Base-by-base conservation (phyloP, 2,113 vertebrate species). In the Egretta garzetta region DNA sequence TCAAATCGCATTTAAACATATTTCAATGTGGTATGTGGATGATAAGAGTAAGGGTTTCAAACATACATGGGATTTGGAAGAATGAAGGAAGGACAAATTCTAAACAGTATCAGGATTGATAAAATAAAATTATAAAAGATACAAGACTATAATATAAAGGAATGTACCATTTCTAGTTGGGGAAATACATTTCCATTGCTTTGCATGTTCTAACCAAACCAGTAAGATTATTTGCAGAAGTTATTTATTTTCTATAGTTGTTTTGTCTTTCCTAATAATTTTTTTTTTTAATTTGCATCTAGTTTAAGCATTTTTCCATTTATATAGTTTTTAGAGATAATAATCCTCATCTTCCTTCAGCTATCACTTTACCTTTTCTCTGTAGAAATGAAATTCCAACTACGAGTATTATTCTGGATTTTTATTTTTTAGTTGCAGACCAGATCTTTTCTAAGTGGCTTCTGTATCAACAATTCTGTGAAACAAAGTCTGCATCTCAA, bases 11-110 rank as follows among this genome's bases (percentile, higher is more conserved):
- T 94, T 97, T 90, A 80, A 88, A 41, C 30, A 52, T 93, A 80
- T 87, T 95, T 62, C 70, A 97, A 52, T 94, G 71, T 79, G 66
- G n/a, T 30, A 49, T 59, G 20, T 37, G 43, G 49, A 39, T 90
- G 90, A 96, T 88, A 87, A 93, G 68, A 90, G 33, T 43, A 32
- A 60, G 86, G 84, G 85, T 95, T 85, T 93, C 45, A 96, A 85
- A 62, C 26, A 32, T 37, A 37, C 24, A 47, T 45, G 13, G 18
- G 53, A 87, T 95, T 95, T 91, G 20, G 60, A 94, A 91, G 70
- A 93, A 90, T 26, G 58, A 82, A 87, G 47, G 28, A 66, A 73
- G 32, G 49, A 80, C 32, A 87, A 79, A 94, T 76, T 85, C 49
- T 56, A 10, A 10, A 47, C 8, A 32, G 7, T 41, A 85, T 80